Evolutionary conservation across 1,140 invertebrate species (phyloP).

Genomic region (Cyclargus thomasi): DNA sequence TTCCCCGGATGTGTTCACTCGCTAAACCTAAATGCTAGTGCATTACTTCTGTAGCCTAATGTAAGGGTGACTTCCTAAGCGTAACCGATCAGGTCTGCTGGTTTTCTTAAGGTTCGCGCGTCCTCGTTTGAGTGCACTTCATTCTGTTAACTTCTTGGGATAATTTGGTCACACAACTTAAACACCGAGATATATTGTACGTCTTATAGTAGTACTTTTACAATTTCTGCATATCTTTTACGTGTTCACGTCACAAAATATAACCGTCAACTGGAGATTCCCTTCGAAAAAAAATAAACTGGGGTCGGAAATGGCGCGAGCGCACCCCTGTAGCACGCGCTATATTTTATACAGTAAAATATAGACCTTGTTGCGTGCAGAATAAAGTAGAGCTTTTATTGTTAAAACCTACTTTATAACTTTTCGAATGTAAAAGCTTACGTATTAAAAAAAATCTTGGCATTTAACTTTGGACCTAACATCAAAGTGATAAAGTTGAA

Average conservation of each 20-base stretch:
- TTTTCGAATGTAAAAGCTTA: neutral
- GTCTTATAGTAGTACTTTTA: neutral
- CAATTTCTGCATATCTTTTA: constrained; percentile 4
- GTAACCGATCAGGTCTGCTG: constrained; percentile 44
- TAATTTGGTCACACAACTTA: neutral
- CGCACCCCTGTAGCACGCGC: constrained; percentile 68
- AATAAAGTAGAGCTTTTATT: constrained; percentile 21
- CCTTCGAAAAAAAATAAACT: constrained; percentile 46
- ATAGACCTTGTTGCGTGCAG: neutral
- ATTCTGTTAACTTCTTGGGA: constrained; percentile 4
- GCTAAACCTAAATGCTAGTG: constrained; percentile 29
- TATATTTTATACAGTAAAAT: constrained; percentile 16
- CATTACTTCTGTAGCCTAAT: constrained; percentile 38
- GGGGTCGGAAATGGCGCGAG: constrained; percentile 56
- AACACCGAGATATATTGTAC: neutral
- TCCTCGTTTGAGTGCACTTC: constrained; percentile 15
- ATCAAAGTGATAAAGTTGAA: neutral
- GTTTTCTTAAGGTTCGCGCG: constrained; percentile 25
- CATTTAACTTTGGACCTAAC: neutral
- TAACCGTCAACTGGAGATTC: constrained; percentile 51
- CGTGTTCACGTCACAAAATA: constrained; percentile 35
- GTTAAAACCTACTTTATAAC: neutral
- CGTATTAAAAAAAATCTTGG: neutral
- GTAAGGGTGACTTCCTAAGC: constrained; percentile 40
- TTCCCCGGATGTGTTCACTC: constrained; percentile 32